These are phyloP conservation scores for Callipepla californica DNA, from an alignment of 2,113 vertebrate genomes.

Conservation along the genomic window DNA sequence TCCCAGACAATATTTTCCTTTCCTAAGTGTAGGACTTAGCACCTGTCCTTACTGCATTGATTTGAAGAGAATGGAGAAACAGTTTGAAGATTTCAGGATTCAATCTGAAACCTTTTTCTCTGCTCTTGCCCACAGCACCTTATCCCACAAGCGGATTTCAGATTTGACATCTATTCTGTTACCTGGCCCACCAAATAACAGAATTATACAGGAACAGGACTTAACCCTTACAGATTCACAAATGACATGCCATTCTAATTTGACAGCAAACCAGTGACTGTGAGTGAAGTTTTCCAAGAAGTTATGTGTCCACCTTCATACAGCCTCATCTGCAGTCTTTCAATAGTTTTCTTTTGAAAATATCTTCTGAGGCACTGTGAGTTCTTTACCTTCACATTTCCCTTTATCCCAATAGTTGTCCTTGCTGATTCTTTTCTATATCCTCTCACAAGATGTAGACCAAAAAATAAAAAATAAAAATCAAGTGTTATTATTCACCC, in stretches of 20 bases:
- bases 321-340: neutral
- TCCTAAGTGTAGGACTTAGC: slow-evolving; percentile 16
- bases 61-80: neutral
- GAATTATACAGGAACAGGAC: neutral
- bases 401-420: neutral
- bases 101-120: neutral
- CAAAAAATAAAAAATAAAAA: neutral
- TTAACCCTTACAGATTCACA: slow-evolving; percentile 27
- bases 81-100: neutral
- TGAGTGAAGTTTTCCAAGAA: slow-evolving; percentile 1
- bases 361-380: neutral
- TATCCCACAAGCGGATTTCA: neutral
- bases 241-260: neutral
- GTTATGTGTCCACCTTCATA: neutral
- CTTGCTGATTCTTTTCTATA: neutral
- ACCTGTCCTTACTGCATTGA: neutral
- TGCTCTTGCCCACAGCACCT: neutral
- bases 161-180: neutral
- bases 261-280: neutral
- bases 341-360: neutral
- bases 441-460: neutral
- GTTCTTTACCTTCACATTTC: neutral
- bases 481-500: neutral
- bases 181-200: neutral
- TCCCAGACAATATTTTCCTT: neutral